A percentile compares a stretch with the other conserved stretches of the same genome.
phyloP scores from a whole-genome alignment of 2,113 vertebrate genomes.

The Parotia lawesii region DNA sequence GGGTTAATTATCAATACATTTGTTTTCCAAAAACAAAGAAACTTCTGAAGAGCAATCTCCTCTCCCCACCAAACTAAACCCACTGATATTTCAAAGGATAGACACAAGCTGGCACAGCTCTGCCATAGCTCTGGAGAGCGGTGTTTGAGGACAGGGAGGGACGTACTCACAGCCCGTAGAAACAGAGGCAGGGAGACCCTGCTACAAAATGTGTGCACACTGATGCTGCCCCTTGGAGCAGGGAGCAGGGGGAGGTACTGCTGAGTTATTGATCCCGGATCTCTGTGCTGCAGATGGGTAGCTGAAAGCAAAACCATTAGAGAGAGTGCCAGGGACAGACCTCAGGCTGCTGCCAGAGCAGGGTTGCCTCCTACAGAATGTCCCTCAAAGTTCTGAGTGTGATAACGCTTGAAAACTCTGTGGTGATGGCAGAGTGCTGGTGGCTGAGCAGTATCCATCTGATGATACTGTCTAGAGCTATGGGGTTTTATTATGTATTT shows the following conservation, averaged over 20 bases:
- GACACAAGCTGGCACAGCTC: neutral
- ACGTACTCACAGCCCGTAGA: fast-evolving
- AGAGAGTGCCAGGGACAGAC: neutral
- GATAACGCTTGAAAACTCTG: fast-evolving
- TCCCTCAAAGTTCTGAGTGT: neutral
- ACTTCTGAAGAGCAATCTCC: neutral
- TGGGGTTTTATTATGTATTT: neutral
- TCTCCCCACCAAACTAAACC: neutral
- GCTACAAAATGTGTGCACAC: fast-evolving
- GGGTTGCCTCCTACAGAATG: neutral
- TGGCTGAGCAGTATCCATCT: neutral
- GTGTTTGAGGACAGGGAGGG: neutral
- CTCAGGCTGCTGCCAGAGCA: neutral
- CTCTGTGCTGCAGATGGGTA: neutral
- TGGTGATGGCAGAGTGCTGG: neutral
- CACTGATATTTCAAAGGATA: neutral
- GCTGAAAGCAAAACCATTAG: neutral
- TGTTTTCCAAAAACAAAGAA: neutral
- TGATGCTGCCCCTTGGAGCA: fast-evolving
- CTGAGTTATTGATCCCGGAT: neutral
- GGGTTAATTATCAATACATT: neutral
- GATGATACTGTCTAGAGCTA: neutral
- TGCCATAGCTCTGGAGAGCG: neutral
- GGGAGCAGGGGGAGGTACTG: neutral
- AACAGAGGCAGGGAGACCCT: neutral